Percentiles rank a stretch among this genome's conserved stretches.
Evolutionary conservation across 2,797 vertebrate species (phyloP).

Genomic region (Valencia hispanica): DNA sequence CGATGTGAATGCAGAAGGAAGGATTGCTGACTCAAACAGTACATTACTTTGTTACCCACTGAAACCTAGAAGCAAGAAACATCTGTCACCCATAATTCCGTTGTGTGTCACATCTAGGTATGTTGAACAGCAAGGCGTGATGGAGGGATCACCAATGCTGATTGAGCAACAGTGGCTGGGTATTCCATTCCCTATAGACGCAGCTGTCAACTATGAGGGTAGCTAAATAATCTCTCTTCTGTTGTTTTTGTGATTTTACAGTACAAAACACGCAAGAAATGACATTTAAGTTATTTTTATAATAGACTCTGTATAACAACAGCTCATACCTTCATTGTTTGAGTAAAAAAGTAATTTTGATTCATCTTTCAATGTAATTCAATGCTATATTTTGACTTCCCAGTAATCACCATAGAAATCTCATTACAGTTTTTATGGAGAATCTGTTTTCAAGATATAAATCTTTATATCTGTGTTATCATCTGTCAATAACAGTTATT

Average conservation of each 20-base stretch:
- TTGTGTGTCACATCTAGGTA: conserved; percentile 52
- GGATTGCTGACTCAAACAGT: neutral
- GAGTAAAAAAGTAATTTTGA: neutral
- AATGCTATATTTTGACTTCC: neutral
- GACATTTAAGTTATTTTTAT: neutral
- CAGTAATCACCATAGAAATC: neutral
- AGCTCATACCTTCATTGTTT: neutral
- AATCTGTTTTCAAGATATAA: neutral
- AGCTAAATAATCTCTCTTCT: neutral
- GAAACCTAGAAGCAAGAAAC: neutral
- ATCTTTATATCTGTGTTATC: neutral
- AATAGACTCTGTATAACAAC: neutral
- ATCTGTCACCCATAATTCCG: neutral
- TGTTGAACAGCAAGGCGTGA: conserved; percentile 48
- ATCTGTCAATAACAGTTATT: neutral
- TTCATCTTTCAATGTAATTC: neutral
- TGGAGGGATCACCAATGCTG: conserved; percentile 54
- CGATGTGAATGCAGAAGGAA: neutral
- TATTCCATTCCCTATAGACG: conserved; percentile 60
- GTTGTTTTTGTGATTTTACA: neutral
- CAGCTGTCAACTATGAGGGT: conserved; percentile 63
- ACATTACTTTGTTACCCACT: neutral
- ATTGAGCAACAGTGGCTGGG: conserved; percentile 59
- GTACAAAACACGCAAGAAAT: neutral
- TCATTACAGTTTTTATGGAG: neutral